Evolutionary conservation across 1,140 invertebrate genomes (phyloP).

Genomic region (Teleogryllus occipitalis): DNA sequence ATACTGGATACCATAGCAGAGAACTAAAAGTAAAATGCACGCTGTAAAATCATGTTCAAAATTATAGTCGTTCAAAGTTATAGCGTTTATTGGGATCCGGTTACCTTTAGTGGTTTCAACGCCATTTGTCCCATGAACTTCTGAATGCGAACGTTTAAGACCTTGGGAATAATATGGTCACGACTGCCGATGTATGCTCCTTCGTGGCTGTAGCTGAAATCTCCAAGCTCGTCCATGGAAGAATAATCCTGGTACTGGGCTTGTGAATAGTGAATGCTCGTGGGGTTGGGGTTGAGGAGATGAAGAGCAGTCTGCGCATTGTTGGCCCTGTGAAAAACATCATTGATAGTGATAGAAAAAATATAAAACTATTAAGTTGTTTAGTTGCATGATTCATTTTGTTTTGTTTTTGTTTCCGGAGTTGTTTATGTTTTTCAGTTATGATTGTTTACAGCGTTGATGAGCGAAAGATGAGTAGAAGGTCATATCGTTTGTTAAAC

Average conservation of each 20-base stretch:
- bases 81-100: neutral
- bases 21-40: neutral
- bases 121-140: neutral
- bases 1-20: constrained; percentile 7
- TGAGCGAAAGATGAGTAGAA: too few relatives aligned
- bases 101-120: neutral
- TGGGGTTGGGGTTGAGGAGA: constrained; percentile 45
- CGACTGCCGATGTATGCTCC: constrained; percentile 43
- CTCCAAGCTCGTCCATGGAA: constrained; percentile 35
- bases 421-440: neutral
- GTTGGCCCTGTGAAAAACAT: constrained; percentile 37
- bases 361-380: neutral
- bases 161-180: constrained; percentile 44
- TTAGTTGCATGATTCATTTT: too few relatives aligned
- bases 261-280: constrained; percentile 43
- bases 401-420: too few relatives aligned
- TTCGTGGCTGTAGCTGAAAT: constrained; percentile 35
- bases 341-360: constrained; percentile 17
- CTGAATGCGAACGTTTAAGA: constrained; percentile 28
- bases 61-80: neutral
- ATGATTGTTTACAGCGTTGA: too few relatives aligned
- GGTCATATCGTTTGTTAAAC: too few relatives aligned
- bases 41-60: neutral
- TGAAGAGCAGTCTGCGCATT: constrained; percentile 45
- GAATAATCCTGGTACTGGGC: constrained; percentile 35